phyloP scores from a whole-genome alignment of 2,113 vertebrate genomes.

The Clarias macrocephalus region DNA sequence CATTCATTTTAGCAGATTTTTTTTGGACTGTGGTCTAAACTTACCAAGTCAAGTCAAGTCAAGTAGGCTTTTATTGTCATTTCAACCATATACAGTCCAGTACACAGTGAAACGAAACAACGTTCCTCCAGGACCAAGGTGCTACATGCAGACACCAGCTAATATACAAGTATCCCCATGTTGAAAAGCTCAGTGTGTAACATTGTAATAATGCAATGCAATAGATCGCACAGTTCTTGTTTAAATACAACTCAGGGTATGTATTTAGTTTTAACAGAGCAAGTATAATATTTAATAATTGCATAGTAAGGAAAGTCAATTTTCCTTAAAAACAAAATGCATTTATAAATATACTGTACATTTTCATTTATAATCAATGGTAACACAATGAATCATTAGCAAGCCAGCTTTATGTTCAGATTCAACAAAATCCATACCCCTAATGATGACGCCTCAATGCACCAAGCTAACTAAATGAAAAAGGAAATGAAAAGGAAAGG shows the following conservation, averaged over 20 bases:
- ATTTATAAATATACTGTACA: not conserved
- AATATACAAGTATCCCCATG: not conserved
- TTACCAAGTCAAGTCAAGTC: no score
- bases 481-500: not conserved
- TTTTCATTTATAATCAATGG: not conserved
- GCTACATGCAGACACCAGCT: no score
- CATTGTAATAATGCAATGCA: not conserved
- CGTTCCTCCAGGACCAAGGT: no score
- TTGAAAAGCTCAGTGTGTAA: not conserved
- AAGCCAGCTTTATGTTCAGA: not conserved
- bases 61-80: no score
- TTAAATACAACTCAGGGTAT: not conserved
- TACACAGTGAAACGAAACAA: no score
- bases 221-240: not conserved
- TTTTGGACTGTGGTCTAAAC: no score
- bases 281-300: no score
- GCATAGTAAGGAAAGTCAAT: no score
- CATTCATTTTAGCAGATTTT: not conserved
- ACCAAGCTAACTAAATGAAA: not conserved
- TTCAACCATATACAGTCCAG: no score
- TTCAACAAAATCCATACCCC: not conserved
- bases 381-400: not conserved
- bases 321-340: no score
- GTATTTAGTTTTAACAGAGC: not conserved
- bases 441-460: not conserved